Evolutionary conservation across 2,888 invertebrate genomes (phyloP), one percentile per base, ranked within the genome.

Genomic region (Tipula confusa): DNA sequence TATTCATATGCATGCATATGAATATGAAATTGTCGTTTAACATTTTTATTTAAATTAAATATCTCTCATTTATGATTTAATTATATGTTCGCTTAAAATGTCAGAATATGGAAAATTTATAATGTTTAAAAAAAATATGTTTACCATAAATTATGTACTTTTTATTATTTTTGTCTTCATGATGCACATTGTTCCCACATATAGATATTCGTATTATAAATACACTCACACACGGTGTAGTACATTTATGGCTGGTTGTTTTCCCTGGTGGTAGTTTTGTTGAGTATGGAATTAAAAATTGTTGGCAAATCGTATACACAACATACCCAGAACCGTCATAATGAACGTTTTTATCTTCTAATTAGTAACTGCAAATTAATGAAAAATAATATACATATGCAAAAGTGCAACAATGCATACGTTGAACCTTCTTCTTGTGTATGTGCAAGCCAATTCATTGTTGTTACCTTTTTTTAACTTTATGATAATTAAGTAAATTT

Each of bases 61-160:
- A 64, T 64, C 24, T 64, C 18, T 24, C 64, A 64, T 64, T 64
- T 64, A 64, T 64, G 64, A 64, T 64, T 64, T 64, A 64, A 64
- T 64, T 64, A 64, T 33, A 33, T 9, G 9, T 64, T 64, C 64
- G 64, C 64, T 64, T 64, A 64, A 64, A 64, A 64, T 64, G 64
- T 64, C 64, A 64, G 64, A 64, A 64, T 64, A 64, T 64, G 64
- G 24, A 64, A 64, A 24, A 64, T 64, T 64, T 64, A 64, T 64
- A 64, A 64, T 64, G 64, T 24, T 64, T n/a, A n/a, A 64, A 64
- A 64, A 64, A 64, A 64, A 64, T 64, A 64, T 64, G 64, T 64
- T 64, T 64, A 64, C 64, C 64, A 64, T 64, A 64, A 64, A 64
- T 64, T 64, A 64, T 64, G 64, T 24, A 64, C 24, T 64, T 64